These are phyloP conservation scores for Melanotaenia duboulayi DNA, from an alignment of 2,113 vertebrate species.

Conservation along the genomic window DNA sequence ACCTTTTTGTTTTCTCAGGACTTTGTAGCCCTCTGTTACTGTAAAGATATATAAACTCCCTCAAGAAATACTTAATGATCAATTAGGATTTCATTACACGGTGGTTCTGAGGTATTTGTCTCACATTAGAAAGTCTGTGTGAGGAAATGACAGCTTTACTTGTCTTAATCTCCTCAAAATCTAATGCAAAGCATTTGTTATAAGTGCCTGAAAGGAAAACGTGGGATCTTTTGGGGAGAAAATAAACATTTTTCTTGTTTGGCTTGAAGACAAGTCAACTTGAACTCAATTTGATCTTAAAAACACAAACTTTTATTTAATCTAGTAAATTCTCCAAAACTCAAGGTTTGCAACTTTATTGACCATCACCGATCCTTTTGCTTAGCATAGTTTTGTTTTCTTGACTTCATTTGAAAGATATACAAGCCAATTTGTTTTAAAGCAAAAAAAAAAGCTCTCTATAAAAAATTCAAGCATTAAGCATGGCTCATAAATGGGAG, in stretches of 20 bases:
- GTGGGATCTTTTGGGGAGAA: slow-evolving; percentile 9
- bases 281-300: not conserved
- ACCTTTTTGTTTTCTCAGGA: slow-evolving; percentile 38
- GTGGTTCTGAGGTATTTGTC: slow-evolving; percentile 1
- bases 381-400: not conserved
- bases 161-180: slow-evolving; percentile 15
- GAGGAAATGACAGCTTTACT: slow-evolving; percentile 15
- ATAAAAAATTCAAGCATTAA: not conserved
- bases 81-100: slow-evolving; percentile 17
- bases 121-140: not conserved
- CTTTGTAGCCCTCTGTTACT: slow-evolving; percentile 6
- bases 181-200: slow-evolving; percentile 8
- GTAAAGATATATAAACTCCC: slow-evolving; percentile 2
- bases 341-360: not conserved
- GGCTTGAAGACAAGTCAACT: not conserved
- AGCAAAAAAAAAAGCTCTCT: not conserved
- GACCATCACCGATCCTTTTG: not conserved
- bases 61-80: slow-evolving; percentile 19
- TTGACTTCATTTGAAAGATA: not conserved
- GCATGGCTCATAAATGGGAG: not conserved
- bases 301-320: slow-evolving; percentile 11
- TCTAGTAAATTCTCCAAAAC: not conserved
- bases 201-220: slow-evolving; percentile 9
- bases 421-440: not conserved
- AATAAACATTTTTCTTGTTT: slow-evolving; percentile 28